Evolutionary conservation across 1,140 invertebrate genomes (phyloP), one percentile per base, ranked within the genome.

Genomic region (Camponotus pennsylvanicus): DNA sequence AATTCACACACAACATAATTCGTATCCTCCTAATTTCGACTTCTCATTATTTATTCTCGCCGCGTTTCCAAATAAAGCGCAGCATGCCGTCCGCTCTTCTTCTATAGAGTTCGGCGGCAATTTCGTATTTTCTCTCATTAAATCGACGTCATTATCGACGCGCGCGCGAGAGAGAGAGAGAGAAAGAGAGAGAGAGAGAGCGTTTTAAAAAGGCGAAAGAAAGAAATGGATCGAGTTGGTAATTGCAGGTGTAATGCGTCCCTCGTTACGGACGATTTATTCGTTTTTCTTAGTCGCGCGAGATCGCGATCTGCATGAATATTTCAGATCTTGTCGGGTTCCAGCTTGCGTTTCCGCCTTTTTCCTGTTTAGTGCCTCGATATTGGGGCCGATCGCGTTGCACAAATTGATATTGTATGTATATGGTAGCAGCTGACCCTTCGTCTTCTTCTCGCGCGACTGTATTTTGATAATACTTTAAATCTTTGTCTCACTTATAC

Each of bases 101-200:
- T 64, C 18, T 21, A 42, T 15, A n/a, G 34, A n/a, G 27, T 61
- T 55, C 27, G 45, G 15, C 55, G 77, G 77, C 78, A 88, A 88
- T 86, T 86, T 84, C 61, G 59, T 86, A 77, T 83, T 86, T 90
- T 88, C 79, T 84, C 87, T 88, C 79, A 86, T 90, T 90, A 90
- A 90, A 69, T 69, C 78, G 87, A 67, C 64, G 49, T 73, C 59
- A 79, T 88, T 90, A 90, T 89, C 63, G 87, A 66, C 18, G 42
- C 2, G 61, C 57, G 52, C 42, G 49, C 55, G 73, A 13, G 11
- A 52, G 5, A 42, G 40, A 55, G 49, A 55, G 75, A 6, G 66
- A 69, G 64, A 69, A 67, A 42, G 88, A 80, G 8, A 45, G 11
- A 45, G 1, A 13, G 11, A 45, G 42, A 8, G 11, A 13, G 11